Evolutionary conservation across 2,888 invertebrate genomes (phyloP).

Genomic region (Amaurobius ferox): DNA sequence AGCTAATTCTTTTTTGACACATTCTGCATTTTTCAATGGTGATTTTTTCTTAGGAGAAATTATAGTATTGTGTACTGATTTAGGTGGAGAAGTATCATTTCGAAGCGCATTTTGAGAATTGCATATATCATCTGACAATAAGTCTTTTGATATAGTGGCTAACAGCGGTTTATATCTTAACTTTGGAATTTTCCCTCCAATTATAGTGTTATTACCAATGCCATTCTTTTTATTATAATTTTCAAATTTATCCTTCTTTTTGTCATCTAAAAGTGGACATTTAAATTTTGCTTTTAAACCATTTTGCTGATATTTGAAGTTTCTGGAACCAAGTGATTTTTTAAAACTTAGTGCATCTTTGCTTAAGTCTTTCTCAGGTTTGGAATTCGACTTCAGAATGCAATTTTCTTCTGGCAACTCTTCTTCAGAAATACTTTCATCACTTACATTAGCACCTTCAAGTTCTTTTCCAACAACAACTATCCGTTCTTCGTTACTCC

Average conservation of each 20-base stretch:
- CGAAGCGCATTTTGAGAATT: background rate
- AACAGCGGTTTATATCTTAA: background rate
- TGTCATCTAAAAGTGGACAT: background rate
- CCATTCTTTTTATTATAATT: too few relatives aligned
- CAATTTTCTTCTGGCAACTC: background rate
- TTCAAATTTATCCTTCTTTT: background rate
- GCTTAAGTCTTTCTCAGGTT: background rate
- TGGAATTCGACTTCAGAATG: background rate
- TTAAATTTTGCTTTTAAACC: background rate
- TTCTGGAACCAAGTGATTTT: background rate
- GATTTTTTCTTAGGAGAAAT: slow-evolving; percentile 20
- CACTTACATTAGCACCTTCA: slow-evolving; percentile 9
- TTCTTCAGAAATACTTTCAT: background rate
- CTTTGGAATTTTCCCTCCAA: background rate
- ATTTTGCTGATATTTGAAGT: too few relatives aligned
- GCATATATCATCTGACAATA: background rate
- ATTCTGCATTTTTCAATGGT: background rate
- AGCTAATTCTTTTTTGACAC: background rate
- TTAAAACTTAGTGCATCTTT: background rate
- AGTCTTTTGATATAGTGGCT: background rate
- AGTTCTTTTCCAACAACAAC: slow-evolving; percentile 42
- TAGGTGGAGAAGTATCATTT: background rate
- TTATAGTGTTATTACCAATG: too few relatives aligned
- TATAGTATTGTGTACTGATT: background rate
- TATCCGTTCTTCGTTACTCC: slow-evolving; percentile 38